These are phyloP conservation scores for Acleris holmiana DNA, from an alignment of 2,888 invertebrate species.

Conservation along the genomic window DNA sequence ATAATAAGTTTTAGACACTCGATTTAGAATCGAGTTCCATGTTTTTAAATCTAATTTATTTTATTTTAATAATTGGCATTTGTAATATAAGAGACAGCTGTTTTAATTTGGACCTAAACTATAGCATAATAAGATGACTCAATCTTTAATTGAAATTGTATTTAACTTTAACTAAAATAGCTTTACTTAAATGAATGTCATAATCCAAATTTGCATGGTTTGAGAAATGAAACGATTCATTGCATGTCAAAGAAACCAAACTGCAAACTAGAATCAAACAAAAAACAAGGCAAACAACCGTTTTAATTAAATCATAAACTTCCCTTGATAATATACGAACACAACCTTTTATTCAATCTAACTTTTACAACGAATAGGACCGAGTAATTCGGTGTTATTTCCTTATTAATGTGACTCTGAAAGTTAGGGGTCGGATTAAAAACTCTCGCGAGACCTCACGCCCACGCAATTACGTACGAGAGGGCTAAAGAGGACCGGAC, in stretches of 20 bases:
- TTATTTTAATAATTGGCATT: too few species aligned
- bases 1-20: too few species aligned
- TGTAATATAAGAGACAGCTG: too few species aligned
- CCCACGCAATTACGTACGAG: slow-evolving; percentile 62
- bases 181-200: too few species aligned
- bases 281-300: slow-evolving; percentile 48
- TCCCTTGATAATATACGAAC: slow-evolving; percentile 63
- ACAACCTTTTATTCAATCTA: slow-evolving; percentile 80
- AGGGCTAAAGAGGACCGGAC: slow-evolving; percentile 48
- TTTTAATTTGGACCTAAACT: too few species aligned
- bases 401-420: slow-evolving; percentile 75
- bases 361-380: slow-evolving; percentile 71
- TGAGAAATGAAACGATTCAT: too few species aligned
- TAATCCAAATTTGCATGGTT: too few species aligned
- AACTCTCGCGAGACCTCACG: slow-evolving; percentile 70
- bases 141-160: too few species aligned
- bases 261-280: slow-evolving; percentile 17
- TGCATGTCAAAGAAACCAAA: neutral
- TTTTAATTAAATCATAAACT: slow-evolving; percentile 73
- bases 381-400: slow-evolving; percentile 77
- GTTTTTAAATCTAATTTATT: too few species aligned
- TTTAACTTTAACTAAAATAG: too few species aligned
- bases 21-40: too few species aligned
- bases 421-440: slow-evolving; percentile 74
- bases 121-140: too few species aligned